Conservation (phyloP, 2,113 vertebrate genomes). For the Paralichthys olivaceus region DNA sequence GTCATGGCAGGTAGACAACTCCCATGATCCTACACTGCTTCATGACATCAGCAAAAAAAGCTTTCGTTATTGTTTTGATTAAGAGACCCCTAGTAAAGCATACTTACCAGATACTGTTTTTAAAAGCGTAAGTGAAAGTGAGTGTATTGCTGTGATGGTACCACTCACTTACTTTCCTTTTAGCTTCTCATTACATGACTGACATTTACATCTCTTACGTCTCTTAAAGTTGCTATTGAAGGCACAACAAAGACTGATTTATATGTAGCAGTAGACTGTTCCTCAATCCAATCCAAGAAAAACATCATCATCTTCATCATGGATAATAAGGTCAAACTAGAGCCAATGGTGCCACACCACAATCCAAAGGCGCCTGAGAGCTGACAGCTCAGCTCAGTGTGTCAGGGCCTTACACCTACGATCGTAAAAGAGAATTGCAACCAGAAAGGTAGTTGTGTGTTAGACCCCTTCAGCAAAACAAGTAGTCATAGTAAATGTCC, state of each 20-base stretch:
- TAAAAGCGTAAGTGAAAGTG: too few relatives aligned
- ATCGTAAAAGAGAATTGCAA: slow-evolving; percentile 59
- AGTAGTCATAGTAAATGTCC: slow-evolving; percentile 46
- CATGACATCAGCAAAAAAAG: background rate
- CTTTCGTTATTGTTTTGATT: background rate
- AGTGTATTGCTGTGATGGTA: too few relatives aligned
- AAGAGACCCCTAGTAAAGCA: too few relatives aligned
- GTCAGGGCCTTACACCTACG: slow-evolving; percentile 13
- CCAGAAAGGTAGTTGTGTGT: slow-evolving; percentile 35
- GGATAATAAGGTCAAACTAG: background rate
- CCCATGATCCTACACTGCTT: background rate
- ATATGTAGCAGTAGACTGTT: background rate
- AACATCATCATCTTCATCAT: background rate
- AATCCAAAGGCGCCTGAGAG: background rate
- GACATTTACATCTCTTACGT: background rate
- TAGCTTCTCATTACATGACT: background rate
- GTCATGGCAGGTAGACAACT: background rate
- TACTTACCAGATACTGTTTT: too few relatives aligned
- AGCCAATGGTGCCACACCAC: background rate
- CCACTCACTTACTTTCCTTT: background rate
- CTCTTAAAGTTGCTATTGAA: background rate
- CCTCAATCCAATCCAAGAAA: background rate
- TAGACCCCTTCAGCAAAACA: slow-evolving; percentile 47
- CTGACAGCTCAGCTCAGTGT: slow-evolving; percentile 8
- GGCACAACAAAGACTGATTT: background rate